Percentiles rank a stretch among this genome's conserved stretches.
These are phyloP conservation scores for Emydocephalus ijimae DNA, from an alignment of 2,113 vertebrate genomes.

Conservation along the genomic window DNA sequence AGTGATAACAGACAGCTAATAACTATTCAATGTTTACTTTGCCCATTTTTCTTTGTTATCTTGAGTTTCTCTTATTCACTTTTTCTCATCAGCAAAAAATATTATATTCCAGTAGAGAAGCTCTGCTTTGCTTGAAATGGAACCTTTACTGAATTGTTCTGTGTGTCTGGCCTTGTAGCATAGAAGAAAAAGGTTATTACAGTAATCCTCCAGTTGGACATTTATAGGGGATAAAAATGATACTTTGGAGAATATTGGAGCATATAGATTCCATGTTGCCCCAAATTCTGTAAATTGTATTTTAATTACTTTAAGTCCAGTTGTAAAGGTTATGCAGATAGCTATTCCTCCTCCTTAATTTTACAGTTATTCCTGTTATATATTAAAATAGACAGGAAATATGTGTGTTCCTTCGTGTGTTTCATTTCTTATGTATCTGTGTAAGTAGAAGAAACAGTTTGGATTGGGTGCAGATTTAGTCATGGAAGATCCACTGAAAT, in stretches of 20 bases:
- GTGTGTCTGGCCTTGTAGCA: background rate
- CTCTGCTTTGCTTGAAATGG: background rate
- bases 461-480: background rate
- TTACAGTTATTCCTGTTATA: background rate
- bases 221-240: background rate
- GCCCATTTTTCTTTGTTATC: conserved; percentile 24
- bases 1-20: conserved; percentile 41
- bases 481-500: background rate
- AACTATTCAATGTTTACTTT: conserved; percentile 37
- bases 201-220: background rate
- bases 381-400: background rate
- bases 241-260: background rate
- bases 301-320: background rate
- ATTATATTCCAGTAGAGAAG: conserved; percentile 2
- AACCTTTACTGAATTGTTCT: background rate
- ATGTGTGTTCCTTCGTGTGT: background rate
- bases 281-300: background rate
- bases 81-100: background rate
- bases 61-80: background rate
- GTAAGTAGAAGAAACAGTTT: background rate
- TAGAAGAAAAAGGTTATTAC: conserved; percentile 4
- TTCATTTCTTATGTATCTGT: background rate
- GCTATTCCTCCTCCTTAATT: background rate
- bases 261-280: no score
- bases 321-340: background rate